Evolutionary conservation across 1,140 invertebrate species (phyloP).

Genomic region (Acromyrmex heyeri): DNA sequence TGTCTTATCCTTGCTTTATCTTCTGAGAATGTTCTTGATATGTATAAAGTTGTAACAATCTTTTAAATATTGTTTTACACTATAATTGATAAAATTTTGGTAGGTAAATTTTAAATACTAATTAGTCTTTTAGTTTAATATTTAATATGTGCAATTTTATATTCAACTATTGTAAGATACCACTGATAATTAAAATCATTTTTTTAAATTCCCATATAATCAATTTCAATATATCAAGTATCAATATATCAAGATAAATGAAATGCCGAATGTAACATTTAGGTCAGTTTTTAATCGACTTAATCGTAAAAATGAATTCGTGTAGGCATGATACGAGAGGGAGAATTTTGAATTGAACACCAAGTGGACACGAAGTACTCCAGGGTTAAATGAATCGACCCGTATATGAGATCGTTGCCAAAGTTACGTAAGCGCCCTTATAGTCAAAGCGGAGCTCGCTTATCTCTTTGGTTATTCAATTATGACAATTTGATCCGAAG

Average conservation of each 20-base stretch:
- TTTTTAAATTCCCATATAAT: background rate
- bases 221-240: background rate
- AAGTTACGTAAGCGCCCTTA: slow-evolving; percentile 49
- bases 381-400: slow-evolving; percentile 74
- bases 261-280: background rate
- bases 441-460: slow-evolving; percentile 71
- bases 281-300: slow-evolving; percentile 48
- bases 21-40: background rate
- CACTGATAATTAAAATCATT: background rate
- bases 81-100: background rate
- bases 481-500: slow-evolving; percentile 70
- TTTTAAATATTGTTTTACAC: background rate
- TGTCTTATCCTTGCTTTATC: background rate
- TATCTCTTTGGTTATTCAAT: slow-evolving; percentile 77
- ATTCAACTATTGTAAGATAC: background rate
- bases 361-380: slow-evolving; percentile 73
- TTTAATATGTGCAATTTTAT: background rate
- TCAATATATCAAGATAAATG: slow-evolving; percentile 21
- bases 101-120: background rate
- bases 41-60: background rate
- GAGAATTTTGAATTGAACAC: slow-evolving; percentile 53
- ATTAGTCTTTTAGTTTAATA: background rate
- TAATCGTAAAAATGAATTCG: slow-evolving; percentile 63
- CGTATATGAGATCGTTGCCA: slow-evolving; percentile 68
- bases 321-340: slow-evolving; percentile 23